Base-by-base conservation (phyloP, 2,888 invertebrate species). In the Flexamia atlantica region DNA sequence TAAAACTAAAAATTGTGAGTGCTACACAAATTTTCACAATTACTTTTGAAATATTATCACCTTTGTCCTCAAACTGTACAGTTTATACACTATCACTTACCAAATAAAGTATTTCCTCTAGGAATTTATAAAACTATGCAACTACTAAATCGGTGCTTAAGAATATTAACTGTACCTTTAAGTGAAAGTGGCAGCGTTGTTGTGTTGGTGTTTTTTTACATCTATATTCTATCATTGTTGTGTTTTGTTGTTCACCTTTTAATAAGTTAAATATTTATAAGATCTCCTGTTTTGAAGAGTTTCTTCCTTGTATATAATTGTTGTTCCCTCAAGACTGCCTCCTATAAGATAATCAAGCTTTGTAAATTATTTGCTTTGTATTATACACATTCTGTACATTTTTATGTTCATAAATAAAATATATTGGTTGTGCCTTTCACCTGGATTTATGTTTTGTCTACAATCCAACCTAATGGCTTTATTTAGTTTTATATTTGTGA, bases 381-480 rank as follows among this genome's bases (percentile, higher is more conserved):
- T 79, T n/a, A 57, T 79, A 79, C 79, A 79, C 79, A 57, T 57
- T 79, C 53, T 79, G 57, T 79, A 79, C 30, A 57, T 79, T 79
- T 79, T 79, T 79, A 79, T 57, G 79, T 79, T 79, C 79, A 79
- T 79, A 79, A 57, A 79, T 79, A 79, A 79, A 79, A 57, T 64
- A 50, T 79, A 79, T 79, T 79, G 79, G 30, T 79, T 79, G 79
- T 79, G 79, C 79, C 79, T 79, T 79, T 57, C 57, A n/a, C 14
- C 57, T 10, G 25, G 12, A 28, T 28, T 14, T 10, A 0, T 64
- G 14, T 64, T 14, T 25, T 60, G 5, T 23, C 14, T 53, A 2
- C 7, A 12, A 9, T 46, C 14, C 14, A 46, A 9, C 46, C 46
- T 46, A n/a, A n/a, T n/a, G n/a, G n/a, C n/a, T n/a, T n/a, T n/a